Evolutionary conservation across 2,797 vertebrate species (phyloP), one percentile per base, ranked within the genome.

Genomic region (Gobio occitaniae): DNA sequence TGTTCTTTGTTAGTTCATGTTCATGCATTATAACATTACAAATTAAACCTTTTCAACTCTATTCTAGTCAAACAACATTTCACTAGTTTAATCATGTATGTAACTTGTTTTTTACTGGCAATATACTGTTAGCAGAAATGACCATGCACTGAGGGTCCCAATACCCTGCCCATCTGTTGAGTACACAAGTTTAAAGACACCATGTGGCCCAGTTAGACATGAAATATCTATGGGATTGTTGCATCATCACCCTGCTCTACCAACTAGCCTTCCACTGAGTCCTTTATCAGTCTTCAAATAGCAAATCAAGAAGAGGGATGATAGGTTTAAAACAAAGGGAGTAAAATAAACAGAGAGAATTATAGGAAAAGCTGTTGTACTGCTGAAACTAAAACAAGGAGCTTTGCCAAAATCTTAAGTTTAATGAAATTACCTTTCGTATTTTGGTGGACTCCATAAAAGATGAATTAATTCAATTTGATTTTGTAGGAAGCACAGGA

Each of bases 81-180:
- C 15, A 70, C 19, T 29, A 13, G 10, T 3, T 56, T 50, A 32
- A 69, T 56, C 8, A 17, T 29, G 1, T 29, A 13, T 41, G 10
- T 6, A 38, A 47, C 38, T 59, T 71, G 50, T 61, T 59, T 59
- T 82, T 47, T 21, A 59, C 11, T 72, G 41, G 16, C 68, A 59
- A 74, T 36, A 25, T 38, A 56, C 19, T 9, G 9, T 59, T 8
- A 19, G 1, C 56, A 50, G 56, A 72, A 21, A 75, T 75, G 4
- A 36, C 11, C 41, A 74, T 50, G 19, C 16, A 32, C 11, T 82
- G 56, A 7, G 9, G 65, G 38, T 36, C 32, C 16, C 29, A 83
- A 72, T 89, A 83, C 87, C 87, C 79, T 36, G 47, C 54, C 78
- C 87, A 91, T 92, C 89, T 92, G 90, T 90, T 87, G 68, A 74